phyloP scores from a whole-genome alignment of 2,797 vertebrate genomes.

The Rhynchotus rufescens region DNA sequence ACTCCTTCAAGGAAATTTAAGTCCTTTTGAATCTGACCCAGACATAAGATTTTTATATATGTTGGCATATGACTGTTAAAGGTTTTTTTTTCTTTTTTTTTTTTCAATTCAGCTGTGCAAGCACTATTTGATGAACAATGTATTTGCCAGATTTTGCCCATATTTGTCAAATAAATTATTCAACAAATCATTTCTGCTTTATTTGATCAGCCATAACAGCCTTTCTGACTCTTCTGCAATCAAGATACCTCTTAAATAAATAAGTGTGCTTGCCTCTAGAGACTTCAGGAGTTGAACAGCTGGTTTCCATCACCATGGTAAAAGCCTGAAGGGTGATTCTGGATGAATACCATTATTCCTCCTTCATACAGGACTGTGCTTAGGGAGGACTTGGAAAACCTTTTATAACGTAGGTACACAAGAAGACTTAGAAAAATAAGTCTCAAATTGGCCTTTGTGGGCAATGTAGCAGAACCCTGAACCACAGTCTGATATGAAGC shows the following conservation, averaged over 20 bases:
- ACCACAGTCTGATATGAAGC: not conserved
- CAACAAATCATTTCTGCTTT: slow-evolving; percentile 48
- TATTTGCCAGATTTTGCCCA: slow-evolving; percentile 54
- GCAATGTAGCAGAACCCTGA: not conserved
- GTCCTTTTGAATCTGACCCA: not conserved
- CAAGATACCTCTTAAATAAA: slow-evolving; percentile 64
- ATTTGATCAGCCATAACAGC: slow-evolving; percentile 59
- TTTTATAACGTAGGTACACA: not conserved
- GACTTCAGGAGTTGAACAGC: not conserved
- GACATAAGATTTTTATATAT: slow-evolving; percentile 13
- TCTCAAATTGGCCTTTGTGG: not conserved
- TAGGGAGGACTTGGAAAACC: not conserved
- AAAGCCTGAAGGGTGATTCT: slow-evolving; percentile 30
- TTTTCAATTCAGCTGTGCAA: slow-evolving; percentile 26
- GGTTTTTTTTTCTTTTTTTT: not conserved
- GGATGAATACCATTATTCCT: slow-evolving; percentile 10
- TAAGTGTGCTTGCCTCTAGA: slow-evolving; percentile 40
- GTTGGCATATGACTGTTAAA: not conserved
- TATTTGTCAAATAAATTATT: slow-evolving; percentile 73
- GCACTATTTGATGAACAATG: slow-evolving; percentile 30
- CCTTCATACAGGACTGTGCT: not conserved
- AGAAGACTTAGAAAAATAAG: not conserved
- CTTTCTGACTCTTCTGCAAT: slow-evolving; percentile 46
- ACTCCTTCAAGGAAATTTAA: not conserved
- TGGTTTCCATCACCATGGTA: slow-evolving; percentile 40